Base-by-base conservation (phyloP, 2,797 vertebrate species). In the Centroberyx gerrardi region DNA sequence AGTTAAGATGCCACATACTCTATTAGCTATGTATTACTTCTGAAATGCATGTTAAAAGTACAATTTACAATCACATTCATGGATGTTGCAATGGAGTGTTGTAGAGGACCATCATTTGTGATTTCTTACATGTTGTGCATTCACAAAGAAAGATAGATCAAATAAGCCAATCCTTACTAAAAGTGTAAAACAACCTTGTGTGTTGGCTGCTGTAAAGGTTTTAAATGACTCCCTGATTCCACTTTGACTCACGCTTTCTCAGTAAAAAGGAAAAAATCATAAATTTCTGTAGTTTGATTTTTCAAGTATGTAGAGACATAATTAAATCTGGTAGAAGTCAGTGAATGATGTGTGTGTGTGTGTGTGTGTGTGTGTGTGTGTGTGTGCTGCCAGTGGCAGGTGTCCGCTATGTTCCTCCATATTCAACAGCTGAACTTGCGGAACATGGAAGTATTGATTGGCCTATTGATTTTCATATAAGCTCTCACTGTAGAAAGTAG, bases 381-480 rank as follows among this genome's bases (percentile, higher is more conserved):
- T 3, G 5, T 36, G 42, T 49, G 63, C 48, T 36, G 18, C 31
- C 58, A 18, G 80, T 83, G 73, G 86, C 90, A 90, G 80, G 81
- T 82, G 86, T 91, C 68, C 31, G 49, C 28, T 18, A 48, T 40
- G 38, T 80, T 88, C 63, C 63, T 69, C 31, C 65, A 64, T 74
- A 54, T 81, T 3, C 54, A 70, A 22, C 83, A 66, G 86, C 81
- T 88, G 74, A 83, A 88, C 87, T 87, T 93, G 65, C 78, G 71
- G 76, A 67, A 85, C 74, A 73, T 5, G 49, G 67, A 72, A 53
- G 65, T 90, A 94, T 94, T 90, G 94, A 95, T 94, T 94, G 84
- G 77, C 53, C 53, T 83, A 95, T 95, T 95, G 94, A 95, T 95
- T 95, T 94, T 93, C 88, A 86, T 89, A 89, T 85, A 76, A 87